Conservation (phyloP, 1,140 invertebrate species). For the Drosophila yakuba region DNA sequence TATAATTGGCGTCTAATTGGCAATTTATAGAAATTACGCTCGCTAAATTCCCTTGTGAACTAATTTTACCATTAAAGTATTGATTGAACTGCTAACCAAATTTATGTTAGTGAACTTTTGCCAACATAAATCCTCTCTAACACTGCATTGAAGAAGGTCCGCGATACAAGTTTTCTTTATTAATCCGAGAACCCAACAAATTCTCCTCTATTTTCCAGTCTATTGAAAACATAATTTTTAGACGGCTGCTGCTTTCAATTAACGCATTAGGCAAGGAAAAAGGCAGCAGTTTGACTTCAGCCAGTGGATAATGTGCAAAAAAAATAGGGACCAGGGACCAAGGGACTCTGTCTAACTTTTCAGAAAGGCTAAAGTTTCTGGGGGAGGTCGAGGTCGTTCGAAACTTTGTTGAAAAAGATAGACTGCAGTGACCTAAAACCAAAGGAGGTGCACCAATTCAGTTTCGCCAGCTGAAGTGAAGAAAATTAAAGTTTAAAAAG, state of each 20-base stretch:
- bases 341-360: conserved; percentile 49
- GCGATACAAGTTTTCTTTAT: neutral
- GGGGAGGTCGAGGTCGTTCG: neutral
- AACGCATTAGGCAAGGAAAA: conserved; percentile 37
- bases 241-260: conserved; percentile 53
- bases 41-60: neutral
- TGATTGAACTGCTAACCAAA: neutral
- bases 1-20: no score
- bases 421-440: conserved; percentile 22
- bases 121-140: neutral
- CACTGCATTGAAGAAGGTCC: neutral
- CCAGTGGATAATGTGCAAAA: conserved; percentile 30
- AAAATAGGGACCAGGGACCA: conserved; percentile 1
- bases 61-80: neutral
- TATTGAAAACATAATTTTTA: conserved; percentile 48
- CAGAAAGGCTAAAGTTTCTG: conserved; percentile 23
- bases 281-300: conserved; percentile 8
- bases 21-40: no score
- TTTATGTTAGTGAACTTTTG: neutral
- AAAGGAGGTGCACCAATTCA: conserved; percentile 4
- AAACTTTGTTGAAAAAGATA: conserved; percentile 29
- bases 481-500: neutral
- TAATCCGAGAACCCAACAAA: neutral
- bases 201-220: conserved; percentile 14
- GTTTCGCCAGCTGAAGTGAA: neutral